phyloP scores from a whole-genome alignment of 2,797 vertebrate genomes.

The Gorsachius magnificus region DNA sequence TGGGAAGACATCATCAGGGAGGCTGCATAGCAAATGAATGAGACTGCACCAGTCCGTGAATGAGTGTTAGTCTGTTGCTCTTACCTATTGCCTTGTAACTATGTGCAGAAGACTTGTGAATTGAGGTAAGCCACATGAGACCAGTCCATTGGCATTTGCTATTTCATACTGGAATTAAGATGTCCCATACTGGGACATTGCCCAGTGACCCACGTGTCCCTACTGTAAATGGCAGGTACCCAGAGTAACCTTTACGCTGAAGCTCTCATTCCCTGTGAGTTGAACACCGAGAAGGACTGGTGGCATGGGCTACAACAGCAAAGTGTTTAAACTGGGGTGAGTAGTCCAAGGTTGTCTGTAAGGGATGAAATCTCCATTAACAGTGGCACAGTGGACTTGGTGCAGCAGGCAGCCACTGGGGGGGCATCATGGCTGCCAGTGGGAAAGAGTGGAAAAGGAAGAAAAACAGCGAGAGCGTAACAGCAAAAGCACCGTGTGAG shows the following conservation, averaged over 20 bases:
- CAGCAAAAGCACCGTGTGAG: not conserved
- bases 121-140: rapidly evolving
- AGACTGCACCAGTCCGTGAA: not conserved
- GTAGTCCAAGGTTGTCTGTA: not conserved
- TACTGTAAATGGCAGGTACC: not conserved
- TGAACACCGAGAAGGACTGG: not conserved
- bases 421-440: not conserved
- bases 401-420: not conserved
- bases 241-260: not conserved
- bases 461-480: not conserved
- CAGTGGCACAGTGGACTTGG: not conserved
- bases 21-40: not conserved
- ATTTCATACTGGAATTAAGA: not conserved
- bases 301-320: not conserved
- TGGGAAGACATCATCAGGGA: not conserved
- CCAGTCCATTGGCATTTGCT: not conserved
- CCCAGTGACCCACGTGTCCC: not conserved
- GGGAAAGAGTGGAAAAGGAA: not conserved
- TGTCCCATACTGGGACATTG: not conserved
- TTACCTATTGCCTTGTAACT: not conserved
- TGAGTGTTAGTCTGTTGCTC: not conserved
- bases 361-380: not conserved
- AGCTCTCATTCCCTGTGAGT: not conserved
- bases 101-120: not conserved
- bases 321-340: not conserved